Conservation (phyloP, 2,888 invertebrate species). For the Protodeltote pygarga region DNA sequence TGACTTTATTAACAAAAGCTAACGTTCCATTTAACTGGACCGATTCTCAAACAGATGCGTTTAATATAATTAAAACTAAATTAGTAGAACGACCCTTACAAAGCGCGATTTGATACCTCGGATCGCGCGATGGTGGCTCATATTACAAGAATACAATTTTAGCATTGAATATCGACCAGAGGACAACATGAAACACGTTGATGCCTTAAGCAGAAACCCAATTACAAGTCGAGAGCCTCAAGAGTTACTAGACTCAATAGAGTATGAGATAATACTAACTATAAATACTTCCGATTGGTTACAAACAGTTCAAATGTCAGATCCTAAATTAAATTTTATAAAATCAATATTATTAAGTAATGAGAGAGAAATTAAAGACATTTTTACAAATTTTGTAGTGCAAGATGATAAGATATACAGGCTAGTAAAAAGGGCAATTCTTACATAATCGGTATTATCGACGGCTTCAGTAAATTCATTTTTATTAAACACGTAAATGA, state of each 20-base stretch:
- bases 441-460: slow-evolving; percentile 1
- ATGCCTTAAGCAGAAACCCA: slow-evolving; percentile 49
- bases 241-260: neutral
- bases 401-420: slow-evolving; percentile 34
- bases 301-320: slow-evolving; percentile 20
- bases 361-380: slow-evolving; percentile 9
- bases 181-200: slow-evolving; percentile 44
- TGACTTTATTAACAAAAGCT: no score
- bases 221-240: neutral
- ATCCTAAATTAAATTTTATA: slow-evolving; percentile 22
- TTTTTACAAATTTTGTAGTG: slow-evolving; percentile 31
- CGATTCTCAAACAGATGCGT: no score
- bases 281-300: slow-evolving; percentile 20
- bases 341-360: slow-evolving; percentile 15
- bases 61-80: no score
- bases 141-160: slow-evolving; percentile 50
- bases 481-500: neutral
- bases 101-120: slow-evolving; percentile 31
- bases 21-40: no score
- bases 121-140: slow-evolving; percentile 53
- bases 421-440: neutral
- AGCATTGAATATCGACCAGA: slow-evolving; percentile 48
- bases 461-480: slow-evolving; percentile 12
- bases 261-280: neutral
- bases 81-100: no score